phyloP scores from a whole-genome alignment of 1,140 invertebrate genomes.

The Drosophila quadrilineata region DNA sequence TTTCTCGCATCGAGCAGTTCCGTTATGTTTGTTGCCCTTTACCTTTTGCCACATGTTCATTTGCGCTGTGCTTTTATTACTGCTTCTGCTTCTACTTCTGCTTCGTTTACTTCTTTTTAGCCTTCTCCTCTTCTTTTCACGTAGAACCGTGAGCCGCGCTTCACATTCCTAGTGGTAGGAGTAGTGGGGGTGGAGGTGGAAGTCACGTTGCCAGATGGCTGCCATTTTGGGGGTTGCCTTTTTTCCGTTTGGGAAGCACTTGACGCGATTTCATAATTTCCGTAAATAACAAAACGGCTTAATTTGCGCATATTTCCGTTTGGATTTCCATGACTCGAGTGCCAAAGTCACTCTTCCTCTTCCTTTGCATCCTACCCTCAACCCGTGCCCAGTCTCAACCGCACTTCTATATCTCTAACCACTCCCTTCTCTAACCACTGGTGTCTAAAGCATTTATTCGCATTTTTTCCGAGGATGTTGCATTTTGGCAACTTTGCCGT shows the following conservation, averaged over 20 bases:
- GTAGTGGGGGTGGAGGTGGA: background rate
- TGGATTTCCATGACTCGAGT: constrained; percentile 75
- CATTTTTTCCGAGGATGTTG: background rate
- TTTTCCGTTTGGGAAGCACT: constrained; percentile 60
- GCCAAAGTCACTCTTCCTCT: constrained; percentile 23
- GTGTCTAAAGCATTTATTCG: constrained; percentile 29
- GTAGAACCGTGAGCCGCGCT: too few relatives aligned
- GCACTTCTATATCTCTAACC: background rate
- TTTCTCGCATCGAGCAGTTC: constrained; percentile 64
- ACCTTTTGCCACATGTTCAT: constrained; percentile 34
- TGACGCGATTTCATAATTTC: constrained; percentile 78
- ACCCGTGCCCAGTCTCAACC: background rate
- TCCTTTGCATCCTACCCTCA: background rate
- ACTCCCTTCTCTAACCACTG: background rate
- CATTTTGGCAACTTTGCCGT: constrained; percentile 15
- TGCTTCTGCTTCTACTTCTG: too few relatives aligned
- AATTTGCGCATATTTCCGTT: constrained; percentile 79
- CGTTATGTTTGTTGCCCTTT: constrained; percentile 8
- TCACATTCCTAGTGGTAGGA: background rate
- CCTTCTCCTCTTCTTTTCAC: too few relatives aligned
- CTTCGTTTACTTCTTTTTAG: too few relatives aligned
- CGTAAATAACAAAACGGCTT: constrained; percentile 77
- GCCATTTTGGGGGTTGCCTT: constrained; percentile 41
- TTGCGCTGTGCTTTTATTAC: too few relatives aligned
- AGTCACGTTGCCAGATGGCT: background rate